A percentile compares a stretch with the other conserved stretches of the same genome.
Conservation (phyloP, 1,140 invertebrate species). For the Bombus vancouverensis region DNA sequence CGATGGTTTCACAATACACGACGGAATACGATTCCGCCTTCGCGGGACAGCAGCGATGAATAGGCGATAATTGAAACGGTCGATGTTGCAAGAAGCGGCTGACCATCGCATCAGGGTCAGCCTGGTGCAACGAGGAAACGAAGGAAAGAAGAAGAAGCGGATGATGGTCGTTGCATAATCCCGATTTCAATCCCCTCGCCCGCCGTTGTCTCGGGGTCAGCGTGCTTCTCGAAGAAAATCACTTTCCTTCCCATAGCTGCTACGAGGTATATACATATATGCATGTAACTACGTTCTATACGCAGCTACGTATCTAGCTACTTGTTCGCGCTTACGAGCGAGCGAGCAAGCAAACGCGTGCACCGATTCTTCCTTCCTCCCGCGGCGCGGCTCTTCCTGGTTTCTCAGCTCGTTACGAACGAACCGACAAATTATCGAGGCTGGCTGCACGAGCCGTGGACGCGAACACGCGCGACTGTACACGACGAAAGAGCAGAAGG, state of each 20-base stretch:
- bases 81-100: slow-evolving; percentile 23
- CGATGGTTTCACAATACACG: neutral
- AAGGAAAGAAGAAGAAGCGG: neutral
- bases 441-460: slow-evolving; percentile 39
- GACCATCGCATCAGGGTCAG: slow-evolving; percentile 47
- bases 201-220: slow-evolving; percentile 46
- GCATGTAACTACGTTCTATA: neutral
- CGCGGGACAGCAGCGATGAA: slow-evolving; percentile 9
- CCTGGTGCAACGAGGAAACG: slow-evolving; percentile 32
- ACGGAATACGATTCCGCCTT: slow-evolving; percentile 18
- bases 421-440: slow-evolving; percentile 62
- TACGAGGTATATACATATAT: slow-evolving; percentile 37
- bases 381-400: slow-evolving; percentile 37
- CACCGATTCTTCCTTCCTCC: slow-evolving; percentile 56
- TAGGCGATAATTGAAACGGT: slow-evolving; percentile 42
- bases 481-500: slow-evolving; percentile 34
- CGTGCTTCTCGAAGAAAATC: slow-evolving; percentile 64
- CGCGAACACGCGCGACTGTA: slow-evolving; percentile 28
- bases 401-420: slow-evolving; percentile 60
- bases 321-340: slow-evolving; percentile 46
- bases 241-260: slow-evolving; percentile 68
- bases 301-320: neutral
- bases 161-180: slow-evolving; percentile 30
- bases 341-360: slow-evolving; percentile 69
- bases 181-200: slow-evolving; percentile 25